These are phyloP conservation scores for Sphinx pinastri DNA, from an alignment of 2,888 invertebrate species.

Conservation along the genomic window DNA sequence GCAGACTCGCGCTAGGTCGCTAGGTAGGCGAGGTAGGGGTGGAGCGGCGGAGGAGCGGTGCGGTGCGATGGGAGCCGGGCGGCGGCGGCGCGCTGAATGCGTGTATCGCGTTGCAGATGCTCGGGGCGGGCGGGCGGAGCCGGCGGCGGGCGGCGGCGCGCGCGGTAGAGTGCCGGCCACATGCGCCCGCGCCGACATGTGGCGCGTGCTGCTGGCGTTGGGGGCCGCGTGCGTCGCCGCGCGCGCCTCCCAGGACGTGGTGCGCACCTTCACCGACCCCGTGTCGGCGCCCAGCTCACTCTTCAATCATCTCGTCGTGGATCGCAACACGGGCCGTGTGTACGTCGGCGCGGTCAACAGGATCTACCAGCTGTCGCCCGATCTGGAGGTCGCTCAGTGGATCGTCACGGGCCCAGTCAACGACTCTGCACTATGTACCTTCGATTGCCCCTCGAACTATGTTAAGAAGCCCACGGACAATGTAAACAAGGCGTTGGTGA, in stretches of 20 bases:
- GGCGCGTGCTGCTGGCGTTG: constrained; percentile 84
- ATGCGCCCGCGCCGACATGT: constrained; percentile 78
- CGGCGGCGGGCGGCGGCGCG: constrained; percentile 67
- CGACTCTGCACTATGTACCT: constrained; percentile 95
- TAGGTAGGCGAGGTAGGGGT: constrained; percentile 52
- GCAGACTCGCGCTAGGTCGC: constrained; percentile 54
- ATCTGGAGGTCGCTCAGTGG: constrained; percentile 90
- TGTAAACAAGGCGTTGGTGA: constrained; percentile 96
- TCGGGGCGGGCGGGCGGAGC: constrained; percentile 67
- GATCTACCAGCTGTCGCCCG: constrained; percentile 95
- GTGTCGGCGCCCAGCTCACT: constrained; percentile 86
- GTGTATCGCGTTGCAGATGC: constrained; percentile 82
- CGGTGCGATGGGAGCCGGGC: constrained; percentile 78
- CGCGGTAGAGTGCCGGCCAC: constrained; percentile 78
- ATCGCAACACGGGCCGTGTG: constrained; percentile 94
- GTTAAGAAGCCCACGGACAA: constrained; percentile 92
- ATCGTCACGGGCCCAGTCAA: constrained; percentile 93
- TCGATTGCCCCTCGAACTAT: constrained; percentile 91
- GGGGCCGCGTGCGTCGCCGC: constrained; percentile 81
- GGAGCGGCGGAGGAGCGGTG: constrained; percentile 69
- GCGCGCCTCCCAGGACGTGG: constrained; percentile 86
- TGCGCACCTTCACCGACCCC: constrained; percentile 87
- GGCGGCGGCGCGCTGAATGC: constrained; percentile 67
- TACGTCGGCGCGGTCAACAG: constrained; percentile 96
- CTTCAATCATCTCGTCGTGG: constrained; percentile 95